Conservation (phyloP, 2,113 vertebrate species). For the Cricetomys ansorgei region DNA sequence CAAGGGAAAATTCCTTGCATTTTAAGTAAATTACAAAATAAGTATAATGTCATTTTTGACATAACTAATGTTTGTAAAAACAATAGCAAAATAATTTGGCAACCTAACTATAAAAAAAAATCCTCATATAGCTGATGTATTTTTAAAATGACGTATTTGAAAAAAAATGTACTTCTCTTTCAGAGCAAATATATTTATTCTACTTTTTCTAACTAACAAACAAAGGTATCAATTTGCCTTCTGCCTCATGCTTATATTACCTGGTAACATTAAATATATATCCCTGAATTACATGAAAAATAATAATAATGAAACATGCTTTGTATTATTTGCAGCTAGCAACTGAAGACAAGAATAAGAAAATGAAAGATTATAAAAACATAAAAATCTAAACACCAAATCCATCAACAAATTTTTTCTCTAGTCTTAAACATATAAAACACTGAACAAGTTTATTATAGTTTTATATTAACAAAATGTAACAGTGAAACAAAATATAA, state of each 20-base stretch:
- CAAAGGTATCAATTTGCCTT: neutral
- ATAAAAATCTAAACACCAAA: neutral
- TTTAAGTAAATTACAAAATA: neutral
- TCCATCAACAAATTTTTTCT: neutral
- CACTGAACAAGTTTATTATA: neutral
- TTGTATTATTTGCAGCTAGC: neutral
- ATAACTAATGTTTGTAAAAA: neutral
- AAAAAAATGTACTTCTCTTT: neutral
- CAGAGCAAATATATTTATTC: conserved; percentile 37
- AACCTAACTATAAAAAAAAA: conserved; percentile 6
- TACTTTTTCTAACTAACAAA: neutral
- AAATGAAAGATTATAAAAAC: neutral
- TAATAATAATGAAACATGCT: neutral
- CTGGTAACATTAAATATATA: conserved; percentile 4
- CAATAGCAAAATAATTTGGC: neutral
- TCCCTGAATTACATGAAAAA: neutral
- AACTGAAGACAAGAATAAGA: neutral
- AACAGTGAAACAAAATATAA: neutral
- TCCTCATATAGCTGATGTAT: neutral
- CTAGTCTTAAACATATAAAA: neutral
- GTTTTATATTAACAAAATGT: neutral
- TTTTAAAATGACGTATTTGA: neutral
- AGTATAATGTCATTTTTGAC: neutral
- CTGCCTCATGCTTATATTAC: neutral
- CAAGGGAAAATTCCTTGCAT: neutral